A percentile compares a stretch with the other conserved stretches of the same genome.
These are phyloP conservation scores for Drosophila percnosoma DNA, from an alignment of 2,888 invertebrate genomes.

Conservation along the genomic window DNA sequence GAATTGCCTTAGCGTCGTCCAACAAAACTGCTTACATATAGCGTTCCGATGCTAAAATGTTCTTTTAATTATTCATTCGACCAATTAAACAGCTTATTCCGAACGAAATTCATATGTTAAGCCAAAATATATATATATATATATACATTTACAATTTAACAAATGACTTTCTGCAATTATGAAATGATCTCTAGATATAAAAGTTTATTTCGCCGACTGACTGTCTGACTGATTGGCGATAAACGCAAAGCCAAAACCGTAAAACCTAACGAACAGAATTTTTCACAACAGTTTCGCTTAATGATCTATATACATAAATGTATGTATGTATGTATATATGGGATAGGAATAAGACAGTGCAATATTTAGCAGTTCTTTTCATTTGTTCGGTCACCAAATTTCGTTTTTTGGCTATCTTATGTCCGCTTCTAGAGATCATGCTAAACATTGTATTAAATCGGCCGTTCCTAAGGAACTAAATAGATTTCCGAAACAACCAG, in stretches of 20 bases:
- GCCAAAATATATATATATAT: slow-evolving; percentile 1
- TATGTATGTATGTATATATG: not conserved
- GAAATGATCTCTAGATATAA: slow-evolving; percentile 2
- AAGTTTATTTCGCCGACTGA: slow-evolving; percentile 5
- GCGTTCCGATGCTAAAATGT: slow-evolving; percentile 1
- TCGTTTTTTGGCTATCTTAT: not conserved
- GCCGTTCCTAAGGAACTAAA: not conserved
- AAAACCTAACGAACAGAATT: not conserved
- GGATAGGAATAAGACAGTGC: not conserved
- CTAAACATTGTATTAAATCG: not conserved
- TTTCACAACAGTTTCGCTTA: not conserved
- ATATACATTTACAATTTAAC: slow-evolving; percentile 7
- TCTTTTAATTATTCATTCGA: slow-evolving; percentile 20
- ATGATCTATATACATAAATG: not conserved
- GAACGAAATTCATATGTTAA: slow-evolving; percentile 1
- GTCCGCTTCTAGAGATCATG: not conserved
- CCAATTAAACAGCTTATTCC: slow-evolving; percentile 36
- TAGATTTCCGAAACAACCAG: not conserved
- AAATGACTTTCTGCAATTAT: slow-evolving; percentile 13
- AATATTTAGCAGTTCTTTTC: not conserved
- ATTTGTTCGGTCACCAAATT: not conserved
- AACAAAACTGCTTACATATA: not conserved
- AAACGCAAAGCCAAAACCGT: slow-evolving; percentile 5
- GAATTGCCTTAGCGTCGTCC: not conserved
- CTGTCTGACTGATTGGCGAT: slow-evolving; percentile 9